phyloP scores from a whole-genome alignment of 1,140 invertebrate genomes.

The Drosophila funebris region DNA sequence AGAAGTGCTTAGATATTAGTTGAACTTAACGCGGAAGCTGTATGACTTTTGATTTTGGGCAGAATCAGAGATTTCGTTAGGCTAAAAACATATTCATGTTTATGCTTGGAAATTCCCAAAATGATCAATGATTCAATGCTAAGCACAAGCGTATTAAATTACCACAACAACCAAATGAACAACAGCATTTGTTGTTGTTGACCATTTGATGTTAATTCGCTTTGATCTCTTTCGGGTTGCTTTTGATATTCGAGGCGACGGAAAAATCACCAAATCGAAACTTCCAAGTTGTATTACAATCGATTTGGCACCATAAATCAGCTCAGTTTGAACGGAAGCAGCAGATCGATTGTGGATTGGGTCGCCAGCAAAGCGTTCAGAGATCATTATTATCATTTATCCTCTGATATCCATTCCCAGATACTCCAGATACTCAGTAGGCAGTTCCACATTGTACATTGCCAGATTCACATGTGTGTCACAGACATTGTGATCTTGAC shows the following conservation, averaged over 20 bases:
- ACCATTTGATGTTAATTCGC: constrained; percentile 37
- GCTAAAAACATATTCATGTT: constrained; percentile 16
- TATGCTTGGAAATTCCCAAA: constrained; percentile 33
- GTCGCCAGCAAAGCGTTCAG: constrained; percentile 17
- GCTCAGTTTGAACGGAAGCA: constrained; percentile 29
- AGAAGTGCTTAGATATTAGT: neutral
- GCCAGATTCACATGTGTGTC: constrained; percentile 55
- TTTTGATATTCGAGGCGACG: constrained; percentile 4
- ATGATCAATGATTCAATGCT: constrained; percentile 44
- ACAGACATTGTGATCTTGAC: constrained; percentile 56
- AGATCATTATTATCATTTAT: constrained; percentile 36
- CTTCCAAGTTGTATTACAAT: constrained; percentile 26
- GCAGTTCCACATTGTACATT: constrained; percentile 22
- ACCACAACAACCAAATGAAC: constrained; percentile 25
- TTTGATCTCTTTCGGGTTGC: constrained; percentile 53
- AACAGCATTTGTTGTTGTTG: neutral
- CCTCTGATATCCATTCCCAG: neutral
- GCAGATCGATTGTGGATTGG: constrained; percentile 47
- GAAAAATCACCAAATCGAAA: constrained; percentile 9
- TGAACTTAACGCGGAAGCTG: constrained; percentile 25
- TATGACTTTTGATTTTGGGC: constrained; percentile 8
- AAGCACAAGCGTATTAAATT: constrained; percentile 59
- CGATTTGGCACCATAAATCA: constrained; percentile 66
- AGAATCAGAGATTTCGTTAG: neutral
- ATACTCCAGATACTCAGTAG: neutral